Base-by-base conservation (phyloP, 2,113 vertebrate genomes). In the Macquaria ambigua region DNA sequence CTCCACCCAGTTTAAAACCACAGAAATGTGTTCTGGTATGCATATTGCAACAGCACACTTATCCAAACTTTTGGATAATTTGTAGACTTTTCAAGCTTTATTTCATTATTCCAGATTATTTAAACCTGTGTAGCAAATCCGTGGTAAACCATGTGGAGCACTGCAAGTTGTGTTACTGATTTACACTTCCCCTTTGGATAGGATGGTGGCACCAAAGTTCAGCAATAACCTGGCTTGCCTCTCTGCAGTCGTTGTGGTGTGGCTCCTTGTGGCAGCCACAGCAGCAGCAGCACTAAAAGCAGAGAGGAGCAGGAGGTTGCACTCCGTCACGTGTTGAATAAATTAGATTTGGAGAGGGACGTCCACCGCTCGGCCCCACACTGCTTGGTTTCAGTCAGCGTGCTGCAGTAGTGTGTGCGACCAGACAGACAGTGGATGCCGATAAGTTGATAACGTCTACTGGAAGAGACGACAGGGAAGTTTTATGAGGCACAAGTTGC, bases 131-230 rank as follows among this genome's bases (percentile, higher is more conserved):
- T 2, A 12, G 37, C 14, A 34, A 3, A 39, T 34, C 0, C 39
- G 8, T 43, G 1, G 15, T 0, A 5, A n/a, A 11, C 53, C 41
- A 11, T 16, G 21, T 25, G 52, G 37, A 76, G 8, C 68, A 12
- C 28, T 39, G 41, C 25, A 2, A 8, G 37, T 21, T 5, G 1
- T 28, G 8, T 25, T 52, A 5, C 11, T 55, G 23, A 61, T 70
- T 16, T 66, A 82, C 92, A 95, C 59, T 96, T 94, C 94, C 93
- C 31, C 82, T 70, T 67, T 55, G 53, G 70, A 83, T 20, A 94
- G 95, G 90, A 93, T 90, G 96, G 95, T 93, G 96, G 95, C 95
- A 95, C 94, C 94, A 96, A 86, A 96, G 94, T 92, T 93, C 94
- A 94, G 89, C 75, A 84, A 61, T 69, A 80, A 85, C 41, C 48